Evolutionary conservation across 1,140 invertebrate genomes (phyloP), one percentile per base, ranked within the genome.

Genomic region (Zaprionus ornatus): DNA sequence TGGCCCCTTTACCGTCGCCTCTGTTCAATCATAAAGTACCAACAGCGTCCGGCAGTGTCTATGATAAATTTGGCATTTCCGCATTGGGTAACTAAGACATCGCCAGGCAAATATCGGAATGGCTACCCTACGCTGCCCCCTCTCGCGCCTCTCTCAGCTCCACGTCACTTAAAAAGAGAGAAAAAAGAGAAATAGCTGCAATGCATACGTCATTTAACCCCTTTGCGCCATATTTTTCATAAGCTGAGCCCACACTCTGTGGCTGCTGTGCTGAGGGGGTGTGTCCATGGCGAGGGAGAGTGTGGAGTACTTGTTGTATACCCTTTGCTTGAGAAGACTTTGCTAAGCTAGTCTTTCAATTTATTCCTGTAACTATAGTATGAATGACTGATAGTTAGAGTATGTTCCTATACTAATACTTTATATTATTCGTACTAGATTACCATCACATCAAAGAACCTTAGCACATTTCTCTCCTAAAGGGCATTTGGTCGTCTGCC

Each of bases 131-230:
- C 37, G 6, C 37, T 6, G 4, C 12, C 37, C 23, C 7, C 32
- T 15, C 17, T 59, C 17, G 10, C 25, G 15, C 5, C 21, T 17
- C 54, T 48, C 4, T n/a, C n/a, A 19, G 35, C 48, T 21, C 35
- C 32, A 12, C 4, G 35, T n/a, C 40, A 45, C 29, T 25, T 55
- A 45, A 54, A 66, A 63, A 64, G 32, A 29, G 9, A 5, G 72
- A 55, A 61, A 67, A 32, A 79, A 88, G 84, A 88, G 71, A 83
- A 88, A 87, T 87, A 61, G 80, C 80, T 70, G 84, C 84, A 88
- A 88, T 90, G 80, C 84, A 88, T 88, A 88, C 84, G 84, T 90
- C 84, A 88, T 88, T 88, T 88, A 88, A 90, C 84, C 84, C 84
- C 84, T 88, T 88, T 88, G 77, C 84, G 84, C 85, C 85, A 88